Conservation (phyloP, 2,113 vertebrate genomes). For the Otocyon megalotis region DNA sequence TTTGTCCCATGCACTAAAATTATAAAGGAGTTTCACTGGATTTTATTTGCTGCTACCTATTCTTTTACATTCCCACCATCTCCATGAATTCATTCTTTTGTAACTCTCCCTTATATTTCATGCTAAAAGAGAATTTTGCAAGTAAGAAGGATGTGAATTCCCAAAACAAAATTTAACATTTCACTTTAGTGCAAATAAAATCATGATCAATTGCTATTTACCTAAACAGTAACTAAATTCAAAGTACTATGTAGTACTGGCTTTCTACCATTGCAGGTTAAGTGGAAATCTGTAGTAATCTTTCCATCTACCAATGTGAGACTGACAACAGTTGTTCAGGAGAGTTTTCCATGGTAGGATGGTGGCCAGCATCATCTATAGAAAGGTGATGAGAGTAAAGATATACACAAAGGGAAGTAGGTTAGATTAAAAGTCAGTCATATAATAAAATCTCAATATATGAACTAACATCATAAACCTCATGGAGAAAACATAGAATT, state of each 20-base stretch:
- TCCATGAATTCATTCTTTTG: conserved; percentile 21
- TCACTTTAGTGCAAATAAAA: conserved; percentile 56
- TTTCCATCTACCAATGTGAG: not conserved
- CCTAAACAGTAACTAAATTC: not conserved
- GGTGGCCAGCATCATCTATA: not conserved
- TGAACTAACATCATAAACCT: not conserved
- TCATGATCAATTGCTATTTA: not conserved
- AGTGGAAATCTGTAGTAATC: not conserved
- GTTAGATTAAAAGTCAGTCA: not conserved
- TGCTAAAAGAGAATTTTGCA: conserved; percentile 20
- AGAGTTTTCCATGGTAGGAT: not conserved
- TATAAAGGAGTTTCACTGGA: not conserved
- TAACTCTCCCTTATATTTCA: conserved; percentile 29
- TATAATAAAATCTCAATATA: not conserved
- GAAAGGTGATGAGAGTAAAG: not conserved
- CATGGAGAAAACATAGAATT: not conserved
- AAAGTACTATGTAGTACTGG: not conserved
- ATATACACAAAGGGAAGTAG: not conserved
- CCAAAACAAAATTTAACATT: conserved; percentile 31
- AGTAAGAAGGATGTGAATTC: conserved; percentile 9
- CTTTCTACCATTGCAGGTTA: not conserved
- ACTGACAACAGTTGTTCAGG: not conserved
- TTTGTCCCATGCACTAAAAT: conserved; percentile 25
- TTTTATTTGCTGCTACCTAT: not conserved
- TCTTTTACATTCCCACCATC: not conserved